These are phyloP conservation scores for Notolepis coatsorum DNA, from an alignment of 2,797 vertebrate species.

Conservation along the genomic window DNA sequence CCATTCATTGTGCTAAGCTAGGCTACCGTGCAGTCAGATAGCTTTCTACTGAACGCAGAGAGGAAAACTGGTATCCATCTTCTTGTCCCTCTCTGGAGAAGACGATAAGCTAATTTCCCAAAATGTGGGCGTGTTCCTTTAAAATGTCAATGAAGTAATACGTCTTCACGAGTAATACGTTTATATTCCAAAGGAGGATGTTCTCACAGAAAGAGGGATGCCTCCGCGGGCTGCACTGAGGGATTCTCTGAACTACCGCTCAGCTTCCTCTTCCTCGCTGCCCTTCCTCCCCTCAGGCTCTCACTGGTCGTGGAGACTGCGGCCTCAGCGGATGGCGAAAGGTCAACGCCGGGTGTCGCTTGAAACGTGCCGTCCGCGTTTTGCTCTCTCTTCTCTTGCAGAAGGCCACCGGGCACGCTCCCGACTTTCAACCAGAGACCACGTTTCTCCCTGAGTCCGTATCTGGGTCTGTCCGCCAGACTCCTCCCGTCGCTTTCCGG, in stretches of 20 bases:
- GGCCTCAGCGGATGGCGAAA: slow-evolving; percentile 49
- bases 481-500: background rate
- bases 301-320: slow-evolving; percentile 34
- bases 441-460: slow-evolving; percentile 32
- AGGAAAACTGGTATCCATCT: no score
- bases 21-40: no score
- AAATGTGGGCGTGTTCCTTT: no score
- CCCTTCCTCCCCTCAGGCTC: slow-evolving; percentile 37
- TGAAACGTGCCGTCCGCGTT: slow-evolving; percentile 13
- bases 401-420: slow-evolving; percentile 2
- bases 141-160: no score
- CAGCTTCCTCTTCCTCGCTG: slow-evolving; percentile 72
- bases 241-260: slow-evolving; percentile 61
- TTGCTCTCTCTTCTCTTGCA: slow-evolving; percentile 49
- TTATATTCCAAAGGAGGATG: no score
- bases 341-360: slow-evolving; percentile 54
- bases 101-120: no score
- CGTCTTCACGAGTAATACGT: no score
- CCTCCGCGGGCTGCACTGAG: slow-evolving; percentile 48
- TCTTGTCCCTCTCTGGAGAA: no score
- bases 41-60: no score
- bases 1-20: no score
- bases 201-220: slow-evolving; percentile 60
- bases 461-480: slow-evolving; percentile 37
- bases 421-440: slow-evolving; percentile 26